A percentile compares a stretch with the other conserved stretches of the same genome.
phyloP scores from a whole-genome alignment of 2,113 vertebrate genomes.

The Numenius arquata region DNA sequence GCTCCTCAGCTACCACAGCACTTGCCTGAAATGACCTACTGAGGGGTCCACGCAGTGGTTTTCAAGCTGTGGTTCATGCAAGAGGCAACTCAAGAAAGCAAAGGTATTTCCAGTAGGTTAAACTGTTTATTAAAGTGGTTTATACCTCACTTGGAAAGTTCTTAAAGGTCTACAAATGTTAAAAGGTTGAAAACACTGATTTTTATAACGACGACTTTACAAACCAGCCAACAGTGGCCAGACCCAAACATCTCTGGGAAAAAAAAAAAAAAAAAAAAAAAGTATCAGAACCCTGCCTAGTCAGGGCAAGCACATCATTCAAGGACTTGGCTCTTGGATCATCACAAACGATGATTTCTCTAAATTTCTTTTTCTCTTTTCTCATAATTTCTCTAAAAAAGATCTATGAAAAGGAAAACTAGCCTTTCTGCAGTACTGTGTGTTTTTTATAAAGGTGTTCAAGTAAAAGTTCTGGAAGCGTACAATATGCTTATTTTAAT shows the following conservation, averaged over 20 bases:
- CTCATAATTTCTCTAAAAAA: background rate
- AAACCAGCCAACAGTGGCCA: background rate
- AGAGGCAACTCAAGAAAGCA: background rate
- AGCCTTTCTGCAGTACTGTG: background rate
- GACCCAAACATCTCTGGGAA: background rate
- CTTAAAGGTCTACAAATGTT: background rate
- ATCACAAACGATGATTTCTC: too few species aligned
- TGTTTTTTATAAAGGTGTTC: background rate
- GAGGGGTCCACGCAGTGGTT: rapidly evolving
- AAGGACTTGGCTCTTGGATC: background rate
- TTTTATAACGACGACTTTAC: background rate
- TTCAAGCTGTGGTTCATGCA: rapidly evolving
- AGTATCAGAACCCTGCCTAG: background rate
- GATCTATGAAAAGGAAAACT: background rate
- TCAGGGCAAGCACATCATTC: background rate
- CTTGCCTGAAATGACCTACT: background rate
- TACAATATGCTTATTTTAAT: background rate
- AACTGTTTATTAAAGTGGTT: background rate
- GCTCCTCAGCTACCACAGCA: background rate
- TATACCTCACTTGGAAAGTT: background rate
- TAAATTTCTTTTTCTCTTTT: too few species aligned
- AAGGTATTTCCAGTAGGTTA: background rate
- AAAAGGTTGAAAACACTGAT: background rate
- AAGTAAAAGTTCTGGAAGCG: background rate
- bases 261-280: background rate